Evolutionary conservation across 2,113 vertebrate genomes (phyloP), one percentile per base, ranked within the genome.

Genomic region (Austrofundulus limnaeus): DNA sequence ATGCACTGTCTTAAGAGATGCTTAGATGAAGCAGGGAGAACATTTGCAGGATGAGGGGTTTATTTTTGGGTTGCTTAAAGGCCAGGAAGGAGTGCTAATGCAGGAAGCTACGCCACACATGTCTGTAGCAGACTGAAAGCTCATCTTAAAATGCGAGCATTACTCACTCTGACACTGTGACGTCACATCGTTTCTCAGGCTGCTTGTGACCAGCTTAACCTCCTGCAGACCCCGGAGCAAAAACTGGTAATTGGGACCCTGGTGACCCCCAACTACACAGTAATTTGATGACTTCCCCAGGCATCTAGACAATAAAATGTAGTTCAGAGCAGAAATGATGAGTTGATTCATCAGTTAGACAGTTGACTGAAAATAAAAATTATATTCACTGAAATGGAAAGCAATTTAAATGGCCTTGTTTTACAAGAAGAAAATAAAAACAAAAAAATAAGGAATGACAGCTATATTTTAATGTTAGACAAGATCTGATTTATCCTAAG

Each of bases 161-260:
- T 45, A 53, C 13, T 64, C 61, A 45, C n/a, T 31, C 49, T 64
- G 23, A 19, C 23, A 5, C 20, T 11, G 12, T 34, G 61, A 64
- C 14, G 39, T 43, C 49, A 53, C 25, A 43, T 43, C 24, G 31
- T 17, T 53, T 53, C 50, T 53, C 61, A 21, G 38, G 49, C 61
- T 31, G 38, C 50, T 45, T 43, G 39, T 43, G 49, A 64, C 61
- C 49, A 64, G 25, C 23, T 64, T 31, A 64, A 64, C 61, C 49
- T 53, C 49, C 25, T 45, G n/a, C 13, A 11, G 24, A n/a, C 39
- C 61, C 61, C 24, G 16, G 4, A 53, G 61, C 39, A 45, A 45
- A 53, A 45, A 19, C 10, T 20, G 19, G 49, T 64, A 64, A 64
- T 64, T 64, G 49, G 61, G 39, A 41, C 50, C 49, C n/a, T 64